Evolutionary conservation across 2,797 vertebrate species (phyloP), one percentile per base, ranked within the genome.

Genomic region (Ateles fusciceps): DNA sequence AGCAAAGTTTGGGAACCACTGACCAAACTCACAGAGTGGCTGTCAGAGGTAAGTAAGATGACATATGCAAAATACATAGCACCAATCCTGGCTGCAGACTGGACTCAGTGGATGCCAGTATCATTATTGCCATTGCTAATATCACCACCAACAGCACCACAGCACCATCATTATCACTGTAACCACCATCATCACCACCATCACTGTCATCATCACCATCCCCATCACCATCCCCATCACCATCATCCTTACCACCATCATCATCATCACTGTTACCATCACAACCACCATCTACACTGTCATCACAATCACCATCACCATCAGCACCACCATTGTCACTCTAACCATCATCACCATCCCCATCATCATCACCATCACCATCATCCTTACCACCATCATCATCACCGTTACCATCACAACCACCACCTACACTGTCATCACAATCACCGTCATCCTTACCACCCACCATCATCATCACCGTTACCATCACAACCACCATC

Each of bases 311-410:
- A 88, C 0, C 1, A 26, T 0, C 84, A 68, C 0, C 30, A 48
- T 0, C n/a, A n/a, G n/a, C n/a, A n/a, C n/a, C n/a, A n/a, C n/a
- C n/a, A n/a, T n/a, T n/a, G n/a, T n/a, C n/a, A n/a, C n/a, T n/a
- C n/a, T n/a, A n/a, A n/a, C n/a, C n/a, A n/a, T n/a, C n/a, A 44
- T 1, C 11, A 88, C 0, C 1, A 26, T 0, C 84, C 48, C 0
- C 30, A 48, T 0, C n/a, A n/a, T 1, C 50, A 30, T 0, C 68
- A 74, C 2, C 2, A 44, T 1, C 11, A 88, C 0, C 1, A 26
- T 0, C 84, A 68, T n/a, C 0, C 30, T 36, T 0, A 48, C 28
- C 75, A 78, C 28, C 33, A 30, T 3, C 61, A 36, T 8, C 7
- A 6, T 0, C 15, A 71, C 2, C 28, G 21, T 22, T n/a, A n/a